Percentiles rank a stretch among this genome's conserved stretches.
These are phyloP conservation scores for Fulica atra DNA, from an alignment of 2,113 vertebrate species.

Conservation along the genomic window DNA sequence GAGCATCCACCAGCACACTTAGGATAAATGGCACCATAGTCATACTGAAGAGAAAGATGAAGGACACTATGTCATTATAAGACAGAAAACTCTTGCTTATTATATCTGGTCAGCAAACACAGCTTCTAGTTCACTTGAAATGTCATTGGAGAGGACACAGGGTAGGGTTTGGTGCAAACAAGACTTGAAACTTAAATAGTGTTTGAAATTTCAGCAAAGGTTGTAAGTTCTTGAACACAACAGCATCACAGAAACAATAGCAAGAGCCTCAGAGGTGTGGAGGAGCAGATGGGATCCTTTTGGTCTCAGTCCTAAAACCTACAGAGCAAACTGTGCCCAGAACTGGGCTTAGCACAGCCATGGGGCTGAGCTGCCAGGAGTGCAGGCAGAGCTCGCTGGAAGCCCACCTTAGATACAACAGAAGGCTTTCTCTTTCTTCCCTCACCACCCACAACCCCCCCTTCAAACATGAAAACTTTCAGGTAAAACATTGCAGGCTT, in stretches of 20 bases:
- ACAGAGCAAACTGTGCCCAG: neutral
- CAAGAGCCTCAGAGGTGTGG: neutral
- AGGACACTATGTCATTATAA: neutral
- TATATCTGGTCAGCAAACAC: neutral
- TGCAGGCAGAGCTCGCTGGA: neutral
- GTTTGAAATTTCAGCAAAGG: neutral
- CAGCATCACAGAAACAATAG: neutral
- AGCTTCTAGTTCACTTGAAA: neutral
- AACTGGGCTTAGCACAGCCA: neutral
- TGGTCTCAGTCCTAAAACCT: neutral
- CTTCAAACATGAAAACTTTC: neutral
- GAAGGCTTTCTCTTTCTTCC: neutral
- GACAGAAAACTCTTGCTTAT: neutral
- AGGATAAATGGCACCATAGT: fast-evolving
- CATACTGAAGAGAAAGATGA: neutral
- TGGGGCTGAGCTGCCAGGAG: neutral
- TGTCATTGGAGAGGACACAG: neutral
- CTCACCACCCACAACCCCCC: no score
- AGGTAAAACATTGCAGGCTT: neutral
- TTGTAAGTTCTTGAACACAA: neutral
- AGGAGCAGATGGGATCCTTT: neutral
- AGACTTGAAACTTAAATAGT: neutral
- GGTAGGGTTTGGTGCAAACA: neutral
- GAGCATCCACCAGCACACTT: neutral
- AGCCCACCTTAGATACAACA: neutral